These are phyloP conservation scores for Polyploca ridens DNA, from an alignment of 2,888 invertebrate genomes.

Conservation along the genomic window DNA sequence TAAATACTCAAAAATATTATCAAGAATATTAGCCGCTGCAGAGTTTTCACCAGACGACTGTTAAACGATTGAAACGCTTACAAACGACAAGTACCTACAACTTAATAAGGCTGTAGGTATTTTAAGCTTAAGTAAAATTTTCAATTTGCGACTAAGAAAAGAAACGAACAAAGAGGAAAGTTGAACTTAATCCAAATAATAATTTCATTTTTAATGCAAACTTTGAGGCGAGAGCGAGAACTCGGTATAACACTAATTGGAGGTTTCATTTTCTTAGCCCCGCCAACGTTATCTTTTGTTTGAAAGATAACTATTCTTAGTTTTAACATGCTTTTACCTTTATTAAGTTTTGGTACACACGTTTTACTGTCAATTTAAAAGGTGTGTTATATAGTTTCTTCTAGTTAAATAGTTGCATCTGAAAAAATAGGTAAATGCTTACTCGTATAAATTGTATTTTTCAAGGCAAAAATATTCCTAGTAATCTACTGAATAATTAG, in stretches of 20 bases:
- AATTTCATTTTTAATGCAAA: constrained; percentile 23
- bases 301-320: background rate
- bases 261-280: constrained; percentile 15
- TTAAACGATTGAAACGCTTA: background rate
- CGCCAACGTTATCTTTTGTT: constrained; percentile 13
- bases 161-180: constrained; percentile 20
- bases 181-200: constrained; percentile 23
- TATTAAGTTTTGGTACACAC: too few relatives aligned
- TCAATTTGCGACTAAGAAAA: constrained; percentile 10
- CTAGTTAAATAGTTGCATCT: too few relatives aligned
- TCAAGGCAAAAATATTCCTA: too few relatives aligned
- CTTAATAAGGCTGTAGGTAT: too few relatives aligned
- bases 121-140: background rate
- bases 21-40: background rate
- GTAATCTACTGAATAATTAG: too few relatives aligned
- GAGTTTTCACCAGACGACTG: background rate
- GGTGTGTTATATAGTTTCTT: too few relatives aligned
- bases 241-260: constrained; percentile 11
- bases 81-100: too few relatives aligned
- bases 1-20: background rate
- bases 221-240: constrained; percentile 21
- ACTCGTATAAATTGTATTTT: too few relatives aligned
- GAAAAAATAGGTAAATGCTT: too few relatives aligned
- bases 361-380: too few relatives aligned
- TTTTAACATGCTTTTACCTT: background rate